Base-by-base conservation (phyloP, 2,888 invertebrate genomes). In the Pachymerium ferrugineum region DNA sequence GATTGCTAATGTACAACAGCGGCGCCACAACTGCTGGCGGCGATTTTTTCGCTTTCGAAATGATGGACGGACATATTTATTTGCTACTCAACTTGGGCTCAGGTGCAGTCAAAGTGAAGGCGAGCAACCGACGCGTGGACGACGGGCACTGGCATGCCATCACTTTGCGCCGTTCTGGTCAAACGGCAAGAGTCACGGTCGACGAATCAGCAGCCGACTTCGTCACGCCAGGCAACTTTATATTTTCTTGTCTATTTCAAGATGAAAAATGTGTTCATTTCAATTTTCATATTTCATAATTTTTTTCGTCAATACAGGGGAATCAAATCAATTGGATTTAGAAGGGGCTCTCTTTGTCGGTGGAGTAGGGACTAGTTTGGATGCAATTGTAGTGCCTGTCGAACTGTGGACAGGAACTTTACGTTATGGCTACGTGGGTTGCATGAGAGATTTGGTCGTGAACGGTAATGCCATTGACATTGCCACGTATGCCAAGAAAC, bases 111-210 rank as follows among this genome's bases (percentile, higher is more conserved):
- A 90, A 93, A 80, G 90, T 94, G 73, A 88, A 93, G 78, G 92
- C 92, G 0, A 93, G 93, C 0, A 78, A 81, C 30, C 85, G 91
- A 69, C 78, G 81, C 68, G 90, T 97, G 3, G 94, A 95, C 80
- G 97, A 97, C 80, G 93, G 94, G 0, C 88, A 89, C 70, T 95
- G 96, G 93, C 98, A 98, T 81, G 92, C 93, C 80, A 89, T 97
- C 42, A 87, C 90, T 12, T 84, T 98, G 76, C 87, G 92, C 74
- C 87, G 94, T 72, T 90, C 89, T 76, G 93, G 92, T 1, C 87
- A 91, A 78, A 91, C 91, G 74, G 94, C 94, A 4, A 87, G 91
- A 78, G 90, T 96, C 72, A 91, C 90, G n/a, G 93, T 97, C 0
- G 94, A 94, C 81, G 91, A 91, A 0, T 89, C 90, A 71, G 90